phyloP scores from a whole-genome alignment of 2,888 invertebrate genomes.

The Thymelicus lineola region DNA sequence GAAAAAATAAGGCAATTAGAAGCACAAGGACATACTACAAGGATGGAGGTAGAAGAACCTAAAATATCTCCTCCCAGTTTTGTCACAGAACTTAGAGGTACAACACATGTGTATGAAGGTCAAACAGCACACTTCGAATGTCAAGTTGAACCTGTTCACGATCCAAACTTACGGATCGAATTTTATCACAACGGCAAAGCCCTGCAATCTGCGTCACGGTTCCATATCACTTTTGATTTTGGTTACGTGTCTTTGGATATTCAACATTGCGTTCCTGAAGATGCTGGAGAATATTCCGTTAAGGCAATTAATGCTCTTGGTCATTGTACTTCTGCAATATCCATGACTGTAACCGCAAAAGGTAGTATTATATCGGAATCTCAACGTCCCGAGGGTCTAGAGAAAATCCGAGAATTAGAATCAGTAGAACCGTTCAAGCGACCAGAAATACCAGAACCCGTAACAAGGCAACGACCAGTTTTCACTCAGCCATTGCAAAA shows the following conservation, averaged over 20 bases:
- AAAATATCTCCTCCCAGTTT: constrained; percentile 93
- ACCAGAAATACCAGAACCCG: constrained; percentile 92
- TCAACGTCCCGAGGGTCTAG: constrained; percentile 97
- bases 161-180: constrained; percentile 94
- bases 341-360: constrained; percentile 92
- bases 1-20: constrained; percentile 96
- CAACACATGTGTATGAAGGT: constrained; percentile 95
- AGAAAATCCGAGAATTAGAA: constrained; percentile 95
- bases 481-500: constrained; percentile 97
- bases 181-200: constrained; percentile 97
- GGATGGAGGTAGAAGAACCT: constrained; percentile 93
- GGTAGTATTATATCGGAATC: constrained; percentile 95
- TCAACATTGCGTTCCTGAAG: constrained; percentile 96
- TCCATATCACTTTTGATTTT: constrained; percentile 98
- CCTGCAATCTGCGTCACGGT: constrained; percentile 94
- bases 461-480: constrained; percentile 95
- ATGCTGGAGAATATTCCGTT: constrained; percentile 97
- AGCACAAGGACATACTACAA: constrained; percentile 92
- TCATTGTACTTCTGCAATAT: constrained; percentile 93
- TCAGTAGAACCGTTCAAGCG: constrained; percentile 91
- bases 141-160: constrained; percentile 95
- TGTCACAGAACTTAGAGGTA: constrained; percentile 93
- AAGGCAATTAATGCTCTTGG: constrained; percentile 97
- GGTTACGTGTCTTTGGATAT: constrained; percentile 99
- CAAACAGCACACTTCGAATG: constrained; percentile 98